These are phyloP conservation scores for Lasioglossum figueresi DNA, from an alignment of 2,888 invertebrate genomes.

Conservation along the genomic window DNA sequence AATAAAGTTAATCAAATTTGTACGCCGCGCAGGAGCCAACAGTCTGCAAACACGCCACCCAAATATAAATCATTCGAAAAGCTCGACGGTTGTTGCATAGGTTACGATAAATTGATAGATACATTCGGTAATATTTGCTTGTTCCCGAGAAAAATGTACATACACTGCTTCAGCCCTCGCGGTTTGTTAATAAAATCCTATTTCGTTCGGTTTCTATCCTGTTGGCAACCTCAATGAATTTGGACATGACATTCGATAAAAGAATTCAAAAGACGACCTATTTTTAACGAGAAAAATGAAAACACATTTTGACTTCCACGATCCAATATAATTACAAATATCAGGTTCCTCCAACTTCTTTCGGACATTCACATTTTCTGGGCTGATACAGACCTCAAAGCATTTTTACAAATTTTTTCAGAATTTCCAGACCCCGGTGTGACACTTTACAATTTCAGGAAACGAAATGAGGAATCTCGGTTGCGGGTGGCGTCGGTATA, in stretches of 20 bases:
- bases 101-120: conserved; percentile 3
- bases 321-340: neutral
- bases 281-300: neutral
- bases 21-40: neutral
- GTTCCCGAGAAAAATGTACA: neutral
- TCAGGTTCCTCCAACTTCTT: neutral
- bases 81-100: conserved; percentile 5
- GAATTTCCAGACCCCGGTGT: neutral
- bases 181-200: neutral
- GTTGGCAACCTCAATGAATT: neutral
- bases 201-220: neutral
- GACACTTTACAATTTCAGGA: neutral
- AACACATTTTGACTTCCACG: too few species aligned
- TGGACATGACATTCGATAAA: neutral
- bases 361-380: neutral
- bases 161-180: neutral
- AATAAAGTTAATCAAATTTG: conserved; percentile 32
- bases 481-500: neutral
- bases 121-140: neutral
- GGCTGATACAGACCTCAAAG: neutral
- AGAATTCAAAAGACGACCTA: neutral
- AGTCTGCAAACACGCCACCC: neutral
- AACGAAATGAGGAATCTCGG: neutral
- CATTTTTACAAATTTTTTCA: neutral
- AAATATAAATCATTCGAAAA: neutral